Conservation (phyloP, 2,113 vertebrate genomes). For the Dicaeum eximium region DNA sequence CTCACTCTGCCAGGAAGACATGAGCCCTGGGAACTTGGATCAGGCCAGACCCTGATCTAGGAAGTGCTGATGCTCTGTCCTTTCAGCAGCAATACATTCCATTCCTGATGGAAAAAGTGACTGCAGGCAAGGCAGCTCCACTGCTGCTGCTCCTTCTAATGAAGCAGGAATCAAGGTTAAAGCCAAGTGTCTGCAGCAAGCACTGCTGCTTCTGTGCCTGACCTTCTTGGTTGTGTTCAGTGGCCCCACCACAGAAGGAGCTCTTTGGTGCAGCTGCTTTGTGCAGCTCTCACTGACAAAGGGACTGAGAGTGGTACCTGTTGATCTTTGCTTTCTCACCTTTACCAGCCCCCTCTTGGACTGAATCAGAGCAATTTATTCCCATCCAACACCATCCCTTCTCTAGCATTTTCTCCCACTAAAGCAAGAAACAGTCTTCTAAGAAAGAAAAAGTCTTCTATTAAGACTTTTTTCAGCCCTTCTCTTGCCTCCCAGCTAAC, state of each 20-base stretch:
- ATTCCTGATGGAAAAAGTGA: not conserved
- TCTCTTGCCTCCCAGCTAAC: not conserved
- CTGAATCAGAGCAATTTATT: not conserved
- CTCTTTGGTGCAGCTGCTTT: not conserved
- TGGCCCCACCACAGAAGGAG: not conserved
- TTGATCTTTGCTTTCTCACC: slow-evolving; percentile 2
- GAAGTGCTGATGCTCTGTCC: not conserved
- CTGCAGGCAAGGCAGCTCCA: not conserved
- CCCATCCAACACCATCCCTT: not conserved
- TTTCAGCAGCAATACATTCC: not conserved
- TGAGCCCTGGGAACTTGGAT: not conserved
- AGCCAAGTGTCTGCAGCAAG: not conserved
- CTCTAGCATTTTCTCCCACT: not conserved
- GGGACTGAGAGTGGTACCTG: not conserved
- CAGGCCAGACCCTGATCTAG: not conserved
- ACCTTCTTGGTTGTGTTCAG: not conserved
- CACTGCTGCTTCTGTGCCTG: not conserved
- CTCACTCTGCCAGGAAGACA: not conserved
- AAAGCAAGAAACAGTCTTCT: not conserved
- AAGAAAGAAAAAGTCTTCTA: too few species aligned
- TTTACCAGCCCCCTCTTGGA: not conserved
- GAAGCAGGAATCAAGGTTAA: not conserved
- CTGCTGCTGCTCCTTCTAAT: not conserved
- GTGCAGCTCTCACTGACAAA: not conserved
- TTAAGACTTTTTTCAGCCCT: not conserved